Base-by-base conservation (phyloP, 2,113 vertebrate species). In the Melanocharis versteri region DNA sequence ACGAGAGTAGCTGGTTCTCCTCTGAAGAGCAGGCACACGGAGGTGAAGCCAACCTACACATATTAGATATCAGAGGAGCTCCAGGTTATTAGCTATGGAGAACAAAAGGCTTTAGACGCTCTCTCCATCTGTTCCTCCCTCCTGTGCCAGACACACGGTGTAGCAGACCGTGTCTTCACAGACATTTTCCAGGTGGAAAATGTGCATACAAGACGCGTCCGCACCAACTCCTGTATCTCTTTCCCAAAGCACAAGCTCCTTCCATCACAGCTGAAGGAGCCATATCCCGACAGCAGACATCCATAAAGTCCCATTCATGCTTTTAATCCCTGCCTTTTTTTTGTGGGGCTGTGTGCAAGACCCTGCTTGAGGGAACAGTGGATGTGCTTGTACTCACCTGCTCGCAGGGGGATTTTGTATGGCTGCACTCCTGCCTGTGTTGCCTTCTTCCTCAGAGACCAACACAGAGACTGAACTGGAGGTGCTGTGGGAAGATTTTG, bases 81-180 rank as follows among this genome's bases (percentile, higher is more conserved):
- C 86, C 86, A 92, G 89, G 95, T 97, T 94, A 97, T 94, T 92
- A 95, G 93, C 93, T 95, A 60, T 45, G 48, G 93, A 94, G 94
- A 96, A 95, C 94, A 97, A 96, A 95, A 94, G 96, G 87, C 54
- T 96, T 95, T 83, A 91, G 96, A 96, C 0, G 15, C 69, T 89
- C 72, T 89, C 94, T 94, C 95, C 94, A 96, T 96, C 96, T 97
- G 95, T 87, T 96, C 94, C 93, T 82, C 80, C 91, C 96, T 97
- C 94, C 94, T 92, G 91, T 94, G 93, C 96, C 96, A 95, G 94
- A 81, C 80, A 94, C 69, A 60, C 5, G 13, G 94, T 21, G 91
- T 75, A 97, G 93, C 91, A 87, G 94, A 97, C 86, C 60, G 17
- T 96, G 71, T 90, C 95, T 94, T 92, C 95, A 83, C 72, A 92